Base-by-base conservation (phyloP, 2,888 invertebrate genomes). In the Oligia latruncula region DNA sequence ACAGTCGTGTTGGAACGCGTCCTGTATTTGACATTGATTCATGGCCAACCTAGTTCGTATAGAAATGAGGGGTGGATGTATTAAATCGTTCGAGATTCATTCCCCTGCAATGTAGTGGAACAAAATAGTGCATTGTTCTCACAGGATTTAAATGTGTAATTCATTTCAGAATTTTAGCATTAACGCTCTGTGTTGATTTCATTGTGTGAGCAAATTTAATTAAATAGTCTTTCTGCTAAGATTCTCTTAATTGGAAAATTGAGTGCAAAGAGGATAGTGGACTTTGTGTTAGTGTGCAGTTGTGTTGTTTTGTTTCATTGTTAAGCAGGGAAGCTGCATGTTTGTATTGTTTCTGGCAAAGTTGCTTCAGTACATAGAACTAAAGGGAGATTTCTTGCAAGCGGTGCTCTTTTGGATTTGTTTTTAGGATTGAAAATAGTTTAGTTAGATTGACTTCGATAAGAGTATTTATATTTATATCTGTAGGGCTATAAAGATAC, bases 81-180 rank as follows among this genome's bases (percentile, higher is more conserved):
- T 89, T 89, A 88, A 90, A 91, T 90, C 81, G 79, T 86, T 86
- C 64, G 77, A 81, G 86, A 90, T 90, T 92, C 88, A 90, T 89
- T 82, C 78, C 77, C 84, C 83, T 86, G 88, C 86, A 90, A 91
- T 90, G 91, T 91, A 89, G 83, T 90, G 91, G 90, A 92, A 92
- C 83, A 82, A 87, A 86, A 78, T 87, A 80, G 79, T 85, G 83
- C 82, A 90, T 91, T 91, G 91, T 91, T 89, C 89, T 82, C 76
- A 66, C 55, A 58, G 77, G 74, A 81, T 79, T 84, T 81, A 80
- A 82, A 78, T 83, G 85, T 82, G 79, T 82, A 79, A 88, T 88
- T 85, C 71, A 81, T 86, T 89, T 82, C 62, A 65, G 68, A 81
- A 85, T 88, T 86, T 86, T 71, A 86, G 80, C 52, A 71, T 80